These are phyloP conservation scores for Buceros bicornis DNA, from an alignment of 2,797 vertebrate genomes.

Conservation along the genomic window DNA sequence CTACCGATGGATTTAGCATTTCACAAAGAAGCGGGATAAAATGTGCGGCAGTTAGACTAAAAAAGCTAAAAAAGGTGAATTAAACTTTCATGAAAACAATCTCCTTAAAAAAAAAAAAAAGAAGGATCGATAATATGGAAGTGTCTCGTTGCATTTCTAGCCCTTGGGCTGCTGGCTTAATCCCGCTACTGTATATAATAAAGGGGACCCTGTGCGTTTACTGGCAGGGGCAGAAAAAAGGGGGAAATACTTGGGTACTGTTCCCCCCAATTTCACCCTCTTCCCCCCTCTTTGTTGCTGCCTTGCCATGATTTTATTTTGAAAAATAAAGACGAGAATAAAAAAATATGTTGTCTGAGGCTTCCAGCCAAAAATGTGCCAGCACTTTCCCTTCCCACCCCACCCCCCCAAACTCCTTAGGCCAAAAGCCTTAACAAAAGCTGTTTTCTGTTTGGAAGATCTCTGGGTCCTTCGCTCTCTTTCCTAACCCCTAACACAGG, in stretches of 20 bases:
- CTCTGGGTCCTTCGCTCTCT: slow-evolving; percentile 27
- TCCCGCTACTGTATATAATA: slow-evolving; percentile 64
- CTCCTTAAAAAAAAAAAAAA: slow-evolving; percentile 42
- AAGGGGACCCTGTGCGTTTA: slow-evolving; percentile 39
- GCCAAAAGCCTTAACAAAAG: slow-evolving; percentile 75
- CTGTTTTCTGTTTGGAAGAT: slow-evolving; percentile 73
- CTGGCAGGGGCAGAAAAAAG: slow-evolving; percentile 1
- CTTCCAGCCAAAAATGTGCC: slow-evolving; percentile 73
- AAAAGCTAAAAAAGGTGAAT: slow-evolving; percentile 79
- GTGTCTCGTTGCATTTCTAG: slow-evolving; percentile 71
- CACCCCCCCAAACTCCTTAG: slow-evolving; percentile 43
- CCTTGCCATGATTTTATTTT: slow-evolving; percentile 65
- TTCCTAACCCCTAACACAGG: slow-evolving; percentile 67
- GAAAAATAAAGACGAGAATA: slow-evolving; percentile 70
- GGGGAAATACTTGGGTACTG: slow-evolving; percentile 16
- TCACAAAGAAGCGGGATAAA: slow-evolving; percentile 83
- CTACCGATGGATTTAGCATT: slow-evolving; percentile 82
- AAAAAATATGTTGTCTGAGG: slow-evolving; percentile 75
- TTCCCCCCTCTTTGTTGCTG: slow-evolving; percentile 48
- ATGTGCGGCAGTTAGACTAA: slow-evolving; percentile 80
- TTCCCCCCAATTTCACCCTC: slow-evolving; percentile 41
- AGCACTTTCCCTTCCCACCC: slow-evolving; percentile 63
- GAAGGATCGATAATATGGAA: slow-evolving; percentile 78
- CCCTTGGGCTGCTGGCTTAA: slow-evolving; percentile 53
- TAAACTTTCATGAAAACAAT: slow-evolving; percentile 81